Percentiles rank a stretch among this genome's conserved stretches.
These are phyloP conservation scores for Torymus tubicola DNA, from an alignment of 2,888 invertebrate species.

Conservation along the genomic window DNA sequence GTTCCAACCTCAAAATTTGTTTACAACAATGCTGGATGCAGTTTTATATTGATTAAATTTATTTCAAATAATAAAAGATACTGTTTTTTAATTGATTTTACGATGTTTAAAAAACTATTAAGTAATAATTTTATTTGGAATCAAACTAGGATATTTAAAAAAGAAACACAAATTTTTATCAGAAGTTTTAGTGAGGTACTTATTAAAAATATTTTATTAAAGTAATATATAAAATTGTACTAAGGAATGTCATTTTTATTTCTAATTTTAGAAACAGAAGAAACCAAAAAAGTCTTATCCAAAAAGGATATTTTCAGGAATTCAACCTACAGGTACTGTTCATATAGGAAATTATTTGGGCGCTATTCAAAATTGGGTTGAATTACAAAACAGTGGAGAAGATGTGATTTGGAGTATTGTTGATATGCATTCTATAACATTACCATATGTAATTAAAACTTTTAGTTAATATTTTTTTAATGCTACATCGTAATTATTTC, in stretches of 20 bases:
- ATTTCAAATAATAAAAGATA: neutral
- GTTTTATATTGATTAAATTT: neutral
- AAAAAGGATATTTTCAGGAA: slow-evolving; percentile 89
- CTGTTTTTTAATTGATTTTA: neutral
- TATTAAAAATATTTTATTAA: neutral
- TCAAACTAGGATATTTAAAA: slow-evolving; percentile 32
- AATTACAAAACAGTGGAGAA: slow-evolving; percentile 85
- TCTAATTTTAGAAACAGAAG: slow-evolving; percentile 30
- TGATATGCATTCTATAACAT: slow-evolving; percentile 94
- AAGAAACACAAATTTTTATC: slow-evolving; percentile 8
- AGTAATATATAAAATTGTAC: neutral
- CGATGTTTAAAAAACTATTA: slow-evolving; percentile 47
- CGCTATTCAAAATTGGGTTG: slow-evolving; percentile 91
- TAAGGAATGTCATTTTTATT: neutral
- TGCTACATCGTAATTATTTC: slow-evolving; percentile 2
- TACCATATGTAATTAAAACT: slow-evolving; percentile 81
- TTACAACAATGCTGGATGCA: neutral
- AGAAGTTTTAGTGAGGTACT: slow-evolving; percentile 33
- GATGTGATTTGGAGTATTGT: slow-evolving; percentile 90
- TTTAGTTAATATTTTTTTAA: slow-evolving; percentile 2
- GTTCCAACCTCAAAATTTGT: slow-evolving; percentile 41
- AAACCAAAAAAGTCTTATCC: slow-evolving; percentile 74
- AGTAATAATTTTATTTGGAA: neutral
- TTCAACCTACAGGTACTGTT: slow-evolving; percentile 96
- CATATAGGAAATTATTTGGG: slow-evolving; percentile 99